Percentiles rank a stretch among this genome's conserved stretches.
Conservation (phyloP, 2,113 vertebrate genomes). For the Azemiops feae region DNA sequence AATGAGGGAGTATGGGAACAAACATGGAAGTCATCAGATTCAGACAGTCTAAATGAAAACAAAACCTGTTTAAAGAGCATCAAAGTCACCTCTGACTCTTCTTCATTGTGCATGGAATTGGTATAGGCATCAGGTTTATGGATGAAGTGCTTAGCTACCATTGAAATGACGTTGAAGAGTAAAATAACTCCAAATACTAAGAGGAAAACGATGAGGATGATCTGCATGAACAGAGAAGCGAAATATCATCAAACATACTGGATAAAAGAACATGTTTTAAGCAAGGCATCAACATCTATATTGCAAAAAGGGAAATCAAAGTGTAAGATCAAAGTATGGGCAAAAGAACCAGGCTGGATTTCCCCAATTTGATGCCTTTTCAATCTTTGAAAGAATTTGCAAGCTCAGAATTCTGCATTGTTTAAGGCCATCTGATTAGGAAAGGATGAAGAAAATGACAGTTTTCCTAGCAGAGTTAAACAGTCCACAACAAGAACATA, state of each 20-base stretch:
- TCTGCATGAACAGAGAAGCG: constrained; percentile 58
- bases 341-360: background rate
- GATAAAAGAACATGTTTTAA: background rate
- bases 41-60: background rate
- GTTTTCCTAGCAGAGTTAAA: background rate
- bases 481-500: background rate
- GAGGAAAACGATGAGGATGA: constrained; percentile 92
- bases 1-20: background rate
- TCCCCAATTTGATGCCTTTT: background rate
- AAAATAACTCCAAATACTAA: constrained; percentile 88
- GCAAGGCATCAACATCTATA: background rate
- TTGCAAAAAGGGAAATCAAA: background rate
- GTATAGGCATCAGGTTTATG: constrained; percentile 87
- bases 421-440: background rate
- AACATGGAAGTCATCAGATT: background rate
- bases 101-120: constrained; percentile 87
- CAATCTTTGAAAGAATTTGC: background rate
- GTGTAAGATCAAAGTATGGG: background rate
- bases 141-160: constrained; percentile 92
- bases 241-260: background rate
- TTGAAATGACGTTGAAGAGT: constrained; percentile 92
- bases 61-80: background rate
- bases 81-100: constrained; percentile 82
- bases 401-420: background rate
- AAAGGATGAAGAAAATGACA: background rate